Evolutionary conservation across 2,113 vertebrate species (phyloP).

Genomic region (Trichechus manatus): DNA sequence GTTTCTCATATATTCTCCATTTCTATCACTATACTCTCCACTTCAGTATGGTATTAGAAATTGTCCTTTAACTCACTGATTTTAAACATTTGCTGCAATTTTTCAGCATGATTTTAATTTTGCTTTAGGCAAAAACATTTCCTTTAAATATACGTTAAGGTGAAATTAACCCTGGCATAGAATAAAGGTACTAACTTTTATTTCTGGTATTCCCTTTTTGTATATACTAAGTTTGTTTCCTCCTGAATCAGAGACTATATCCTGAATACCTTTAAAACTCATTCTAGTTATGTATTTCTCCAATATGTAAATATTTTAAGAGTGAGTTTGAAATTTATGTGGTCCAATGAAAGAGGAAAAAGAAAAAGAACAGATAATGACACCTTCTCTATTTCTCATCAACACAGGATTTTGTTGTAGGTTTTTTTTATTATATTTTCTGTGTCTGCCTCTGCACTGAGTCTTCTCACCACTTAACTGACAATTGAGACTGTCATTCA

Average conservation of each 20-base stretch:
- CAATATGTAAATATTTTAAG: not conserved
- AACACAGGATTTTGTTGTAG: not conserved
- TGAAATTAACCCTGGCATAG: not conserved
- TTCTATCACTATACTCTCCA: not conserved
- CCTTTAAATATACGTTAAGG: not conserved
- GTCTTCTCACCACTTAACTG: not conserved
- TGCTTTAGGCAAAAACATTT: not conserved
- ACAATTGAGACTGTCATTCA: not conserved
- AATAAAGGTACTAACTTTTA: constrained; percentile 19
- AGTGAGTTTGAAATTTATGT: constrained; percentile 2
- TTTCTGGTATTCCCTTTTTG: not conserved
- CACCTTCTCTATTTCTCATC: not conserved
- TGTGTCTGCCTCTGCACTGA: not conserved
- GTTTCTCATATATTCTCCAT: not conserved
- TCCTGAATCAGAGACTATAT: not conserved
- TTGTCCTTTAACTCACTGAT: not conserved
- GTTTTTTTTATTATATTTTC: not conserved
- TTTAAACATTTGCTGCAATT: not conserved
- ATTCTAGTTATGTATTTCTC: not conserved
- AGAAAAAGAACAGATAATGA: not conserved
- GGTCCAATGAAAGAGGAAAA: not conserved
- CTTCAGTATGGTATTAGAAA: not conserved
- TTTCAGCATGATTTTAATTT: not conserved
- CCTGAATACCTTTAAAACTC: not conserved
- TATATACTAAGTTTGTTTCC: not conserved